A percentile compares a stretch with the other conserved stretches of the same genome.
phyloP scores from a whole-genome alignment of 2,888 invertebrate genomes.

The Eristalis pertinax region DNA sequence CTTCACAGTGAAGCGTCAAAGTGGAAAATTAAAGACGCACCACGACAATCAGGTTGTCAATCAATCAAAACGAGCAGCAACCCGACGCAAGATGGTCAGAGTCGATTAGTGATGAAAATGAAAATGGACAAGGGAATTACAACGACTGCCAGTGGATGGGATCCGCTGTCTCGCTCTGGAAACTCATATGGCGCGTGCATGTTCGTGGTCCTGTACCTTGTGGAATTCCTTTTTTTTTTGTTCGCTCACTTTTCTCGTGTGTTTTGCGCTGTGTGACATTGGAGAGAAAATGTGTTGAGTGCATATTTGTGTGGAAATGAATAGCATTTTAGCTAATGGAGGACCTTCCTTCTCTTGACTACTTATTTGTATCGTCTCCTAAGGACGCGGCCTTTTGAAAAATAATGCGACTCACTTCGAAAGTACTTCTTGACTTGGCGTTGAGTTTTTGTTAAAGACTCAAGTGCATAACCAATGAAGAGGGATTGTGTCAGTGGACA shows the following conservation, averaged over 20 bases:
- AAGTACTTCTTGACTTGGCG: no score
- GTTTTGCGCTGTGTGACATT: background rate
- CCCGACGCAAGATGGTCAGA: conserved; percentile 6
- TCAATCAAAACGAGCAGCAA: conserved; percentile 59
- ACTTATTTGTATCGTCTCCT: no score
- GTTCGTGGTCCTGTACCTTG: conserved; percentile 28
- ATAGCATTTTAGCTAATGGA: no score
- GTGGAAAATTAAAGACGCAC: conserved; percentile 65
- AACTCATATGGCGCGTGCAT: conserved; percentile 50
- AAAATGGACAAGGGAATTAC: conserved; percentile 58
- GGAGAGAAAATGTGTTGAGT: no score
- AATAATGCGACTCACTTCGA: no score
- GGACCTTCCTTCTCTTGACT: no score
- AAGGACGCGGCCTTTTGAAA: no score
- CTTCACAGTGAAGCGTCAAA: conserved; percentile 52
- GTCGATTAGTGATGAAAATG: conserved; percentile 54
- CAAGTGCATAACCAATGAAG: no score
- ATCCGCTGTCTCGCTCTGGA: conserved; percentile 28
- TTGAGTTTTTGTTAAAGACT: no score
- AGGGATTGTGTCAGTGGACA: no score
- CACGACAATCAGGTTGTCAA: conserved; percentile 67
- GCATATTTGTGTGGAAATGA: background rate
- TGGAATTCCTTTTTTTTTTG: background rate
- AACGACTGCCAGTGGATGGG: background rate
- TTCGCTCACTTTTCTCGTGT: background rate